These are phyloP conservation scores for Tinea trinotella DNA, from an alignment of 2,888 invertebrate species.

Conservation along the genomic window DNA sequence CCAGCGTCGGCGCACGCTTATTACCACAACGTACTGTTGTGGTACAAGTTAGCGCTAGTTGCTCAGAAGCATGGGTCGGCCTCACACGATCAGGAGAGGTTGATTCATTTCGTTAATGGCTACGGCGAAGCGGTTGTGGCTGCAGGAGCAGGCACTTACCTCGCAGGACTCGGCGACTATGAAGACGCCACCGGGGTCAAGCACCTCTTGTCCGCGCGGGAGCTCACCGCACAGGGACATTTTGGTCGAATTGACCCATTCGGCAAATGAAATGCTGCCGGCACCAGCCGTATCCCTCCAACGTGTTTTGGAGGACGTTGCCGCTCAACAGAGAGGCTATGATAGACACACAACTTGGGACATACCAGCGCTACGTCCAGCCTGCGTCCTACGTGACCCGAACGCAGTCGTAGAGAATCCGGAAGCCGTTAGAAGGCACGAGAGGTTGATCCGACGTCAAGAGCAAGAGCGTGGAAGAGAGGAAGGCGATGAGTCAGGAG, in stretches of 20 bases:
- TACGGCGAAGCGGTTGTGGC: background rate
- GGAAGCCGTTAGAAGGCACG: background rate
- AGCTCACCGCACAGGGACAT: conserved; percentile 19
- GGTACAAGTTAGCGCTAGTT: conserved; percentile 4
- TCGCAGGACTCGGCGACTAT: conserved; percentile 4
- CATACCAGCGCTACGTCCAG: background rate
- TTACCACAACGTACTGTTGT: conserved; percentile 16
- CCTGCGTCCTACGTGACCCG: background rate
- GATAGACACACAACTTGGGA: background rate
- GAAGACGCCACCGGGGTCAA: background rate
- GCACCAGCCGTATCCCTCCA: conserved; percentile 22
- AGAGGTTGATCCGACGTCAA: background rate
- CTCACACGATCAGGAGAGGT: background rate
- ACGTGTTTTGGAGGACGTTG: too few species aligned
- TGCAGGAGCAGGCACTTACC: conserved; percentile 2
- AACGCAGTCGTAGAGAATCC: background rate
- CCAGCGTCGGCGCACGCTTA: conserved; percentile 22
- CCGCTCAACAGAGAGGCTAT: background rate
- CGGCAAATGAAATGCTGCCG: conserved; percentile 21
- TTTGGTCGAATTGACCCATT: conserved; percentile 18
- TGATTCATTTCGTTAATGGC: background rate
- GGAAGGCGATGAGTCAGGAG: background rate
- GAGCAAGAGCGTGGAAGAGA: background rate
- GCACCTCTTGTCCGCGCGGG: background rate
- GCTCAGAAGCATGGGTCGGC: background rate